These are phyloP conservation scores for Heliconius hermathena DNA, from an alignment of 1,140 invertebrate genomes.

Conservation along the genomic window DNA sequence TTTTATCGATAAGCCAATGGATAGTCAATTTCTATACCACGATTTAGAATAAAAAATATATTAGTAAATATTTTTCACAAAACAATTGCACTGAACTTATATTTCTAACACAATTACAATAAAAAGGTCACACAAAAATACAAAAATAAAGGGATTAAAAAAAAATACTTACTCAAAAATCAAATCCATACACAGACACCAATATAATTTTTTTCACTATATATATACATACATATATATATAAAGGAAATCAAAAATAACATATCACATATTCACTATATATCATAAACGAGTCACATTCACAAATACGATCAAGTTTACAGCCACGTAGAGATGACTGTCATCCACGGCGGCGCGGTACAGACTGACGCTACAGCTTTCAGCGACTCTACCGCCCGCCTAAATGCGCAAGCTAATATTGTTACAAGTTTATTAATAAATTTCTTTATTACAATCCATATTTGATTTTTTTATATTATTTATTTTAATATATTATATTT, in stretches of 20 bases:
- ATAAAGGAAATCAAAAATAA: not conserved
- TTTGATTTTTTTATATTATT: not conserved
- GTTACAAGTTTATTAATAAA: slow-evolving; percentile 10
- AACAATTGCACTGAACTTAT: not conserved
- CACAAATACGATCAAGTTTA: slow-evolving; percentile 24
- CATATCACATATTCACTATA: slow-evolving; percentile 8
- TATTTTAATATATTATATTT: not conserved
- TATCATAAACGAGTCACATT: not conserved
- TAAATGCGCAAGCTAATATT: slow-evolving; percentile 48
- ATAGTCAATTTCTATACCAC: not conserved
- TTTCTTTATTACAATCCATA: not conserved
- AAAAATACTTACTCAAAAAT: slow-evolving; percentile 14
- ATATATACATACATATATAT: not conserved
- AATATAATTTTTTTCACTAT: not conserved
- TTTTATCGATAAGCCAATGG: not conserved
- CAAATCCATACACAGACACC: not conserved
- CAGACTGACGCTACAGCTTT: slow-evolving; percentile 37
- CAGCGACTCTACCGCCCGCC: slow-evolving; percentile 42
- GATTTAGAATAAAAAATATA: not conserved
- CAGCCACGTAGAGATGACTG: not conserved
- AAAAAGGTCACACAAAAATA: not conserved
- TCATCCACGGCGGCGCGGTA: slow-evolving; percentile 21
- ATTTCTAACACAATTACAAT: not conserved
- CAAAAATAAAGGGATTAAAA: not conserved
- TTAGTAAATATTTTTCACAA: not conserved